Evolutionary conservation across 2,888 invertebrate genomes (phyloP), one percentile per base, ranked within the genome.

Genomic region (Rotaria macrura): DNA sequence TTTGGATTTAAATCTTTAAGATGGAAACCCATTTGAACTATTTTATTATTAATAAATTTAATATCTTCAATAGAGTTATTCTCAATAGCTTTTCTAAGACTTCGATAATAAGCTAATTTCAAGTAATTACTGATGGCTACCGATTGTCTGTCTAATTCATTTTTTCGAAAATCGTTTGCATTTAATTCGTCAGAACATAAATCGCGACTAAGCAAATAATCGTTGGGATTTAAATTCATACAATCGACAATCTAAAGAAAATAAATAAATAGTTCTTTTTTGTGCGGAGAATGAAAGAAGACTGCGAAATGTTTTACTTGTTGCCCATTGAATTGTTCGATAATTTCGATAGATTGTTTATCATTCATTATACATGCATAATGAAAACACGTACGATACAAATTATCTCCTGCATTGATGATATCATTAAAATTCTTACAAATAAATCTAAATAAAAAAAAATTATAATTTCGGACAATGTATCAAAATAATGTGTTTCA

Each of bases 351-450:
- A 29, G 74, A 74, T 57, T 6, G 17, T 55, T 55, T n/a, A 83
- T 86, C 57, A 54, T 52, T 84, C 49, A 86, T 49, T 47, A 65
- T 54, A 83, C 52, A 84, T 29, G 86, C 84, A 83, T 86, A 86
- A 83, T 86, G 86, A 23, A 55, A 47, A 40, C 57, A 55, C 57
- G 86, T 84, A 23, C 86, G 72, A 47, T 85, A 57, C 25, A 74
- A 29, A 84, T 86, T 86, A 29, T 86, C 86, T 40, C 43, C 34
- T 20, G 55, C 10, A 40, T 84, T 84, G n/a, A 86, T 43, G 23
- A 84, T 47, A 84, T 65, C 65, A 34, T 34, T 23, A 72, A 40
- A 65, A 9, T 84, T 29, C 12, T 85, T 49, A 25, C 47, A 38
- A 5, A 85, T 29, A 49, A 57, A 85, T 49, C 84, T 85, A 49